A percentile compares a stretch with the other conserved stretches of the same genome.
phyloP scores from a whole-genome alignment of 2,888 invertebrate species.

The Drosophila nr. medialis region DNA sequence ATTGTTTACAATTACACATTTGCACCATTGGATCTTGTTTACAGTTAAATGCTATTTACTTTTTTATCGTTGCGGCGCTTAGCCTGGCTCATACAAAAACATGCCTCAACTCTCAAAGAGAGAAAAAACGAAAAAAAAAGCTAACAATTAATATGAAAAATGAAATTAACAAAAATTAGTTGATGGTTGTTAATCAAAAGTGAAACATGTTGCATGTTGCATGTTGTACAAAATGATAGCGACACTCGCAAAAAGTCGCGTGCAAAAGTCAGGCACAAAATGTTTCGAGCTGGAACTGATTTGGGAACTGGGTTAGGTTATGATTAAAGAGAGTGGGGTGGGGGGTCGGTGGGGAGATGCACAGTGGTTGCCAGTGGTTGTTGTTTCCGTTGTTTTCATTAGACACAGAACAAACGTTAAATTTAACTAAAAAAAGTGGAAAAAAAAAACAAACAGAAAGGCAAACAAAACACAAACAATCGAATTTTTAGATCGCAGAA shows the following conservation, averaged over 20 bases:
- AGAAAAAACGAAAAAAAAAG: constrained; percentile 20
- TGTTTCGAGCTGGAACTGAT: constrained; percentile 16
- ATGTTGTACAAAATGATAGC: constrained; percentile 25
- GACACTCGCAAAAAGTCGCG: constrained; percentile 41
- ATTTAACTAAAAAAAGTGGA: constrained; percentile 4
- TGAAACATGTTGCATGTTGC: constrained; percentile 32
- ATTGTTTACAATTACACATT: constrained; percentile 12
- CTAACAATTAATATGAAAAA: constrained; percentile 13
- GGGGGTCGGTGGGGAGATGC: not conserved
- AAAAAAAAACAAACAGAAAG: constrained; percentile 7
- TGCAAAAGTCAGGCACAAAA: constrained; percentile 58
- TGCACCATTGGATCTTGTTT: constrained; percentile 5
- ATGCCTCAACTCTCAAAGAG: constrained; percentile 29
- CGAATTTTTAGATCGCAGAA: constrained; percentile 30
- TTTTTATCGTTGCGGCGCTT: not conserved
- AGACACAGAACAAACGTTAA: constrained; percentile 37
- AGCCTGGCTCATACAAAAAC: constrained; percentile 17
- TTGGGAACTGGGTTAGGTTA: not conserved
- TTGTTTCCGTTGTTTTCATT: constrained; percentile 35
- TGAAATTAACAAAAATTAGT: constrained; percentile 16
- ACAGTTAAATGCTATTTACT: constrained; percentile 11
- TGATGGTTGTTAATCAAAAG: constrained; percentile 52
- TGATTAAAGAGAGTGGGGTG: not conserved
- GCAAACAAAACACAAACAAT: constrained; percentile 10
- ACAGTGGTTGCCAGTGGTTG: constrained; percentile 7